Evolutionary conservation across 2,797 vertebrate species (phyloP).

Genomic region (Lophotriccus pileatus): DNA sequence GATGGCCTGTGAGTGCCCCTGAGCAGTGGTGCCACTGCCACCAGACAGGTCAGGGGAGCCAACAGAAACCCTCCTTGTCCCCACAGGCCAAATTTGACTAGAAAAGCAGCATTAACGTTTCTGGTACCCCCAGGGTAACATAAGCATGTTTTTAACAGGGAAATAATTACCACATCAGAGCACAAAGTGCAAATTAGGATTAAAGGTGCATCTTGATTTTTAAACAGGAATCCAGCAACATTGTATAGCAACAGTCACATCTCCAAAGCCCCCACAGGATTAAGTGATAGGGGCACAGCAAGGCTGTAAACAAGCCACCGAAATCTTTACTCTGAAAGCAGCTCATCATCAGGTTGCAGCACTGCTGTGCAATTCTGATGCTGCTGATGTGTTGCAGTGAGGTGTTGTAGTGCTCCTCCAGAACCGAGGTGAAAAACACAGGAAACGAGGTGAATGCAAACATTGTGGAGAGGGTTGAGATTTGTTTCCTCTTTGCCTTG

Average conservation of each 20-base stretch:
- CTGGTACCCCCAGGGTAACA: background rate
- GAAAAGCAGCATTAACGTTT: constrained; percentile 21
- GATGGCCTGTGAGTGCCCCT: background rate
- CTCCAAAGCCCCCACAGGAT: background rate
- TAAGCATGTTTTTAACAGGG: background rate
- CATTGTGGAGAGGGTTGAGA: background rate
- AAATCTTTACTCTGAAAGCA: background rate
- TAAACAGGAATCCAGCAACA: background rate
- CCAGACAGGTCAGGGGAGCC: background rate
- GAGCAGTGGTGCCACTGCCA: background rate
- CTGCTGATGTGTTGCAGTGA: background rate
- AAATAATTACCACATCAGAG: constrained; percentile 36
- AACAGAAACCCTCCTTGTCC: background rate
- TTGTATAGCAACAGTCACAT: background rate
- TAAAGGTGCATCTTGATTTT: background rate
- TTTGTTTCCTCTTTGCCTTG: constrained; percentile 43
- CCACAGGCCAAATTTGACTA: background rate
- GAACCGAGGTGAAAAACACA: background rate
- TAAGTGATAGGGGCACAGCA: background rate
- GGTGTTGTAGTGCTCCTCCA: background rate
- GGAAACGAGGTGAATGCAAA: constrained; percentile 11
- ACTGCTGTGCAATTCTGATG: background rate
- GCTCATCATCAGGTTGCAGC: background rate
- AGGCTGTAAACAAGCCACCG: background rate
- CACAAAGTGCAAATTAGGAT: background rate